phyloP scores from a whole-genome alignment of 2,113 vertebrate species.

The Fregetta grallaria region DNA sequence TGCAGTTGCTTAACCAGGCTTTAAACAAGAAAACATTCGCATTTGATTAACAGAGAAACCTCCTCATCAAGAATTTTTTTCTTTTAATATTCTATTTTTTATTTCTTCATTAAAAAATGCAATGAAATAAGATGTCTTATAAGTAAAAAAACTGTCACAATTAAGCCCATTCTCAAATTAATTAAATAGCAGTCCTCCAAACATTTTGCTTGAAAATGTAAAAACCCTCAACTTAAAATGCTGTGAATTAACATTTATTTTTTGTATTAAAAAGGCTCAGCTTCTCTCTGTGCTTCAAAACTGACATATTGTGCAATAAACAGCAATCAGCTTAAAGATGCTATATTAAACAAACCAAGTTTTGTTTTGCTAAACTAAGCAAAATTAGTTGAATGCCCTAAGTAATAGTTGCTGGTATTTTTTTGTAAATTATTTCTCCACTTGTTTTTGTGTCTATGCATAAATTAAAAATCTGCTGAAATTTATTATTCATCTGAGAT shows the following conservation, averaged over 20 bases:
- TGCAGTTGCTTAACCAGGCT: slow-evolving; percentile 26
- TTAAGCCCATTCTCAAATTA: slow-evolving; percentile 67
- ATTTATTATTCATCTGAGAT: slow-evolving; percentile 99
- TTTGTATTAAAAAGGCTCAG: slow-evolving; percentile 69
- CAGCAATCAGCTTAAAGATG: slow-evolving; percentile 80
- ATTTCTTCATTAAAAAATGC: slow-evolving; percentile 24
- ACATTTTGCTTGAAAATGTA: slow-evolving; percentile 68
- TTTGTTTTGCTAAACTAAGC: slow-evolving; percentile 90
- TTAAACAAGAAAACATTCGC: slow-evolving; percentile 51
- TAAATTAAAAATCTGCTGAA: slow-evolving; percentile 99
- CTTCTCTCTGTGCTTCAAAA: slow-evolving; percentile 72
- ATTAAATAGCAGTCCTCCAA: slow-evolving; percentile 62
- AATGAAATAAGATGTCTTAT: slow-evolving; percentile 36
- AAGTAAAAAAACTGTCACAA: slow-evolving; percentile 52
- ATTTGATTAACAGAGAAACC: slow-evolving; percentile 56
- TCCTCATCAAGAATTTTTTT: slow-evolving; percentile 34
- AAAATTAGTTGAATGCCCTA: slow-evolving; percentile 94
- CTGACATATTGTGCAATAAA: slow-evolving; percentile 82
- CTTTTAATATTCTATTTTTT: slow-evolving; percentile 40
- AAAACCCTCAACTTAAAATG: slow-evolving; percentile 71
- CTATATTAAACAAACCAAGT: slow-evolving; percentile 87
- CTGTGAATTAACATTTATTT: slow-evolving; percentile 72
- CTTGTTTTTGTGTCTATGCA: slow-evolving; percentile 98
- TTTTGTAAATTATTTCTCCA: slow-evolving; percentile 93
- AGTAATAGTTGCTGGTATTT: slow-evolving; percentile 94